These are phyloP conservation scores for Tetraneura akinire DNA, from an alignment of 1,140 invertebrate species.

Conservation along the genomic window DNA sequence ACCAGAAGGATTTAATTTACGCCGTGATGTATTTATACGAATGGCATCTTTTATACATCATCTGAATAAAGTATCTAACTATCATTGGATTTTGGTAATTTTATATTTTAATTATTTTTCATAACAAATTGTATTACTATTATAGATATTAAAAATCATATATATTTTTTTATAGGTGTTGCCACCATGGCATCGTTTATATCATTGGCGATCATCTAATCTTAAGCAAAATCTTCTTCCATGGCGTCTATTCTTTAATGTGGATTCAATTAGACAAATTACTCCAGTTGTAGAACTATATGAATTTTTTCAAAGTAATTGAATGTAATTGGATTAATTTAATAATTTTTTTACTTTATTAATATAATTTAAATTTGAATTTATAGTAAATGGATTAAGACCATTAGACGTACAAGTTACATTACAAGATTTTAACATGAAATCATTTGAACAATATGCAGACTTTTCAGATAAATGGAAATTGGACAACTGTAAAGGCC, in stretches of 20 bases:
- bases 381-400: conserved; percentile 59
- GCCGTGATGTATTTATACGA: conserved; percentile 92
- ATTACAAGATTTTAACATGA: conserved; percentile 83
- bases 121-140: not conserved
- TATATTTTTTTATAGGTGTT: conserved; percentile 68
- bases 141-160: too few relatives aligned
- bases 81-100: conserved; percentile 63
- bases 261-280: conserved; percentile 75
- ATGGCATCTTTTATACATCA: conserved; percentile 78
- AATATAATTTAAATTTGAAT: not conserved
- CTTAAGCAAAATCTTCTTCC: conserved; percentile 63
- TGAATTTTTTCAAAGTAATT: conserved; percentile 72
- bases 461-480: conserved; percentile 82
- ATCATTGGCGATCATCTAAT: conserved; percentile 81
- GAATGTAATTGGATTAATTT: conserved; percentile 57
- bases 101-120: not conserved
- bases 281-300: conserved; percentile 86
- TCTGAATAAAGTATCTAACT: conserved; percentile 63
- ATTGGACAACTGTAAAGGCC: conserved; percentile 62
- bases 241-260: conserved; percentile 88
- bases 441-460: conserved; percentile 50
- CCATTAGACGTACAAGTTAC: conserved; percentile 76
- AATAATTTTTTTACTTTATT: not conserved
- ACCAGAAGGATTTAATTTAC: conserved; percentile 94
- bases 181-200: conserved; percentile 86